These are phyloP conservation scores for Papilio aristodemus DNA, from an alignment of 1,140 invertebrate genomes.

Conservation along the genomic window DNA sequence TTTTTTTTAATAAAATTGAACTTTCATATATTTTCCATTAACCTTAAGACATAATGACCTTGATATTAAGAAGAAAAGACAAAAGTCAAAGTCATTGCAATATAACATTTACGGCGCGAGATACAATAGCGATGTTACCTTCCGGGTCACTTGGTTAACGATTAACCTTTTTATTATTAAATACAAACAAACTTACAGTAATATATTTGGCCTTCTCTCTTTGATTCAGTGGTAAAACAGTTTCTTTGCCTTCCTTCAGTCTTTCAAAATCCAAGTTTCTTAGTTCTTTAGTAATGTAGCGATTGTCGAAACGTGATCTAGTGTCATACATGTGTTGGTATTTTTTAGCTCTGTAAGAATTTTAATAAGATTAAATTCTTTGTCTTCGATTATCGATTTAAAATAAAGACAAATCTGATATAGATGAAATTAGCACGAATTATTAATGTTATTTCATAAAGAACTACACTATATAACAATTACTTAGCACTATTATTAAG, in stretches of 20 bases:
- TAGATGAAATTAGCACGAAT: no score
- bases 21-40: background rate
- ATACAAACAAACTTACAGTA: constrained; percentile 69
- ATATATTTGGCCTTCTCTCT: constrained; percentile 85
- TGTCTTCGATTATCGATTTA: background rate
- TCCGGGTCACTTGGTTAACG: background rate
- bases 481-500: no score
- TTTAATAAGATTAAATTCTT: background rate
- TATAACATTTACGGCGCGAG: background rate
- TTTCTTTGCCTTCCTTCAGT: constrained; percentile 81
- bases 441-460: no score
- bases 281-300: constrained; percentile 86
- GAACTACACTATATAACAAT: no score
- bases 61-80: background rate
- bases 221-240: constrained; percentile 86
- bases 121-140: no score
- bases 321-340: constrained; percentile 88
- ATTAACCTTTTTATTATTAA: background rate
- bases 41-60: background rate
- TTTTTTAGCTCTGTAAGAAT: constrained; percentile 81
- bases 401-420: no score
- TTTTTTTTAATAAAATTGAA: background rate
- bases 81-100: background rate
- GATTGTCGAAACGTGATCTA: constrained; percentile 87
- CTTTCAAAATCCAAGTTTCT: constrained; percentile 85